A percentile compares a stretch with the other conserved stretches of the same genome.
These are phyloP conservation scores for Coracias cyanogaster DNA, from an alignment of 2,797 vertebrate genomes.

Conservation along the genomic window DNA sequence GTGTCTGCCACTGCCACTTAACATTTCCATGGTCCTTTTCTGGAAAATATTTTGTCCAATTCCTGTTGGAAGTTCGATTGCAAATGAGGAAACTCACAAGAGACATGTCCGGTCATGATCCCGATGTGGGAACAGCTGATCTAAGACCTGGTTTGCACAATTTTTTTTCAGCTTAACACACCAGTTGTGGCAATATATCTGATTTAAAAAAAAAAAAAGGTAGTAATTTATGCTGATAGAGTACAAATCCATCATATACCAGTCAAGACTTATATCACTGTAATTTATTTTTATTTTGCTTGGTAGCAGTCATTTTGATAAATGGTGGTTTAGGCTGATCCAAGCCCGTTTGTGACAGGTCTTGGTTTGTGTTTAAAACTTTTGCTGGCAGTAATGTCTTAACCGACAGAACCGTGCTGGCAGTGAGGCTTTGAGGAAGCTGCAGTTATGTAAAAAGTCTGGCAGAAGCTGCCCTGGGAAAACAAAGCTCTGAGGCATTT, in stretches of 20 bases:
- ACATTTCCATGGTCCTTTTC: background rate
- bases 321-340: background rate
- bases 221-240: background rate
- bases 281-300: background rate
- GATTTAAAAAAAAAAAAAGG: background rate
- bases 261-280: background rate
- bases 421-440: background rate
- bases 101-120: background rate
- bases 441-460: background rate
- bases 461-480: background rate
- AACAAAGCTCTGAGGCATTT: background rate
- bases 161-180: background rate
- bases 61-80: conserved; percentile 18
- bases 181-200: background rate
- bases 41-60: background rate
- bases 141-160: background rate
- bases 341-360: background rate
- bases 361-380: background rate
- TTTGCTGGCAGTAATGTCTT: background rate
- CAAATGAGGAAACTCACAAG: background rate
- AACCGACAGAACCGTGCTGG: background rate
- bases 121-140: background rate
- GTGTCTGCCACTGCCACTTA: background rate
- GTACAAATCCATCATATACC: background rate
- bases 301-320: background rate